Evolutionary conservation across 2,888 invertebrate genomes (phyloP).

Genomic region (Oeneis ivallda): DNA sequence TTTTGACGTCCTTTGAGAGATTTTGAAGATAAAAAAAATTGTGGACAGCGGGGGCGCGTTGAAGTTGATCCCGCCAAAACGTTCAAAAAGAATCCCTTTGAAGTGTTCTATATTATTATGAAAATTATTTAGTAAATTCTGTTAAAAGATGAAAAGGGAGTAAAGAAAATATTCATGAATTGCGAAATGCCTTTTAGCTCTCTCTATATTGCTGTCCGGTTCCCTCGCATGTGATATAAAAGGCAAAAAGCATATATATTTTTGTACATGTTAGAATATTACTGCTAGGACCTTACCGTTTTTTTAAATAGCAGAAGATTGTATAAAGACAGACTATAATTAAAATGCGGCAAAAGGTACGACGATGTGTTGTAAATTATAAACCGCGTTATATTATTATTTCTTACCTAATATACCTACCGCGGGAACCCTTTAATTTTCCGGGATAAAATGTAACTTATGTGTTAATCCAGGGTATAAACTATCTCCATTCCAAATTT

Average conservation of each 20-base stretch:
- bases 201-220: constrained; percentile 11
- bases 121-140: constrained; percentile 28
- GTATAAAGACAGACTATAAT: not conserved
- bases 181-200: constrained; percentile 22
- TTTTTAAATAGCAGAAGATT: not conserved
- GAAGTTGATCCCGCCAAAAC: constrained; percentile 60
- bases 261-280: not conserved
- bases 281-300: not conserved
- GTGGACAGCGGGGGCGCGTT: constrained; percentile 51
- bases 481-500: too few species aligned
- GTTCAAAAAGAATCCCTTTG: constrained; percentile 62
- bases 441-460: too few species aligned
- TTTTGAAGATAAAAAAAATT: constrained; percentile 68
- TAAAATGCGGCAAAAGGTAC: constrained; percentile 5
- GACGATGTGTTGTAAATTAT: constrained; percentile 14
- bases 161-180: constrained; percentile 19
- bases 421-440: too few species aligned
- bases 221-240: not conserved
- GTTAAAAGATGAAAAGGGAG: constrained; percentile 30
- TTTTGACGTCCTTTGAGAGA: constrained; percentile 69
- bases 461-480: too few species aligned
- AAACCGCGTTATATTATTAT: constrained; percentile 28
- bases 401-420: too few species aligned
- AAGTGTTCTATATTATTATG: constrained; percentile 49
- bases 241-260: not conserved